Conservation (phyloP, 2,888 invertebrate species). For the Latrodectus elegans region DNA sequence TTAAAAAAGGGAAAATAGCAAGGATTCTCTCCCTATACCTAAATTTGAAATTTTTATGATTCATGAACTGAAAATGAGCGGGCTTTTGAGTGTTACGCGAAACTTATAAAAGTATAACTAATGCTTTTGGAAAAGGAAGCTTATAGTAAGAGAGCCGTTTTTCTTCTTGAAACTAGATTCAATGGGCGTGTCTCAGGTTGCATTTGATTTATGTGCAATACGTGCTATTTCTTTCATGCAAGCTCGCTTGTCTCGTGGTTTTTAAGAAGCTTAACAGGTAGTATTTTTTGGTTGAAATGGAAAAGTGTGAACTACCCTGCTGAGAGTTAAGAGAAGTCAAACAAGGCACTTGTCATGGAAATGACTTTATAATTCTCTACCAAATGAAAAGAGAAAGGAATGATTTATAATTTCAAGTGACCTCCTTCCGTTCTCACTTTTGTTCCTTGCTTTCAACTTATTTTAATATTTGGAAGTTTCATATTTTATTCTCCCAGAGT, state of each 20-base stretch:
- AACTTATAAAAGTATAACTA: slow-evolving; percentile 27
- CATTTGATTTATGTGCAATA: slow-evolving; percentile 21
- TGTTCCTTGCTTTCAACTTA: neutral
- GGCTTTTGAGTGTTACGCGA: slow-evolving; percentile 11
- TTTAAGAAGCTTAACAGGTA: slow-evolving; percentile 13
- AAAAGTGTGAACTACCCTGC: neutral
- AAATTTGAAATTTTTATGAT: slow-evolving; percentile 31
- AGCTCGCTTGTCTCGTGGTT: slow-evolving; percentile 9
- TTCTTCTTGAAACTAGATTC: slow-evolving; percentile 4
- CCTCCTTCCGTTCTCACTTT: neutral
- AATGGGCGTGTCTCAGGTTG: slow-evolving; percentile 29
- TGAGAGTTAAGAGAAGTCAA: neutral
- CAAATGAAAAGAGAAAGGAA: neutral
- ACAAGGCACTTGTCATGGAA: neutral
- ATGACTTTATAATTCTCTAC: neutral
- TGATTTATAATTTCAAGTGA: slow-evolving; percentile 1
- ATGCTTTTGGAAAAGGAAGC: neutral
- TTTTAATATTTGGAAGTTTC: no score
- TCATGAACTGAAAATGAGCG: neutral
- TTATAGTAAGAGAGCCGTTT: neutral
- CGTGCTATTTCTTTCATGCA: slow-evolving; percentile 14
- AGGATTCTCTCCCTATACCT: slow-evolving; percentile 1
- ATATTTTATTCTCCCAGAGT: no score
- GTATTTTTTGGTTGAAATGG: neutral
- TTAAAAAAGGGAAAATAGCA: neutral